Evolutionary conservation across 2,113 vertebrate genomes (phyloP).

Genomic region (Paramormyrops kingsleyae): DNA sequence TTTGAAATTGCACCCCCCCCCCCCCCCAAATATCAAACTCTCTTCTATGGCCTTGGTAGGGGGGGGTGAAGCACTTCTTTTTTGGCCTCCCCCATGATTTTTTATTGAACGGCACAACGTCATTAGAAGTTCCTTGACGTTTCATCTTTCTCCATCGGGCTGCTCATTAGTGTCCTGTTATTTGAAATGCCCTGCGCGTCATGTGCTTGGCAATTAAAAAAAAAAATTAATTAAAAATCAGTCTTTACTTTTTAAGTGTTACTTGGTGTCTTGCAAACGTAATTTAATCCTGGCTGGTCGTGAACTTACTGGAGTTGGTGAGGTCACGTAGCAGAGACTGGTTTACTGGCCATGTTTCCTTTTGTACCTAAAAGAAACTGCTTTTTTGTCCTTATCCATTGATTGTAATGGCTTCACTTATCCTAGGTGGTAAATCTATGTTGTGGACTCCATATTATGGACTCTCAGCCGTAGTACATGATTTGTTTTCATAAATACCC

Average conservation of each 20-base stretch:
- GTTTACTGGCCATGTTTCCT: not conserved
- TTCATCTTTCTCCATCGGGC: not conserved
- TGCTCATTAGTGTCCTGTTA: not conserved
- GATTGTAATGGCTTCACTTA: not conserved
- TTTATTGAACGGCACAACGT: not conserved
- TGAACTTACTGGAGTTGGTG: not conserved
- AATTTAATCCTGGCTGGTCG: not conserved
- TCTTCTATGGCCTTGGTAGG: not conserved
- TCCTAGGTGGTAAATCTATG: not conserved
- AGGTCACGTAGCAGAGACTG: not conserved
- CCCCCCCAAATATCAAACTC: no score
- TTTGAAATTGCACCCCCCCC: no score
- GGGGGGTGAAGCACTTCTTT: not conserved
- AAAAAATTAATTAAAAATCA: not conserved
- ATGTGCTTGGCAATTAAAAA: not conserved
- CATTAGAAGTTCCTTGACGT: not conserved
- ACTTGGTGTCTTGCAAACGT: not conserved
- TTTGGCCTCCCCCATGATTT: not conserved
- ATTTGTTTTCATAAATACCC: not conserved
- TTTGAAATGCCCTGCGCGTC: not conserved
- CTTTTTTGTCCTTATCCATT: not conserved
- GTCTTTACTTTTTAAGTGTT: slow-evolving; percentile 2
- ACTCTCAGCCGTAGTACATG: not conserved
- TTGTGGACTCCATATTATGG: not conserved
- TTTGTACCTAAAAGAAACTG: not conserved